Evolutionary conservation across 53 echinoderm and acorn worm species (phyloP).

Genomic region (Zoroaster sp.): DNA sequence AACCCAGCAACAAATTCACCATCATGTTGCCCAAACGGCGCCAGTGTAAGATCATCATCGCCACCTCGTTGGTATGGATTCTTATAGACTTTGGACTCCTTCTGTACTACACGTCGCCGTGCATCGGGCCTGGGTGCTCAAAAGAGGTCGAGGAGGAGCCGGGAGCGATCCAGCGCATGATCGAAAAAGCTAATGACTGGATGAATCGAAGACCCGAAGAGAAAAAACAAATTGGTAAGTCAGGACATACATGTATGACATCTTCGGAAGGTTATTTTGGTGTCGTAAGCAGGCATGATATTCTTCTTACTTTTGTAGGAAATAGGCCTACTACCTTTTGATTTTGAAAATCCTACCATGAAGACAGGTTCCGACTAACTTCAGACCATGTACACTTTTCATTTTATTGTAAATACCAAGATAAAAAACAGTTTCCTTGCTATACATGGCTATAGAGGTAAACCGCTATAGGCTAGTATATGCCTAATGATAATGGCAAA

Average conservation of each 20-base stretch:
- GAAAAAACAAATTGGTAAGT: slow-evolving; percentile 95
- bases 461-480: too few species aligned
- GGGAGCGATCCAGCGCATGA: slow-evolving; percentile 76
- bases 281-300: neutral
- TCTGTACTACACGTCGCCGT: slow-evolving; percentile 94
- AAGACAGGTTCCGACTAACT: too few species aligned
- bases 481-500: too few species aligned
- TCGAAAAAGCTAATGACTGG: slow-evolving; percentile 95
- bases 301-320: too few species aligned
- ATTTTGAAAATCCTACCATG: too few species aligned
- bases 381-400: too few species aligned
- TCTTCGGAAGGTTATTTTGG: neutral
- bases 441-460: too few species aligned
- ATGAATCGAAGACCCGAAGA: slow-evolving; percentile 89
- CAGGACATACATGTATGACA: neutral
- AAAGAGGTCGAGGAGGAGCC: slow-evolving; percentile 22
- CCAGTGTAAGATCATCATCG: slow-evolving; percentile 95
- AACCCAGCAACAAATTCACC: neutral
- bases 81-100: slow-evolving; percentile 83
- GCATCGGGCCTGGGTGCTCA: slow-evolving; percentile 81
- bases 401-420: too few species aligned
- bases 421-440: too few species aligned
- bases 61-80: slow-evolving; percentile 94
- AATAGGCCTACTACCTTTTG: too few species aligned
- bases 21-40: slow-evolving; percentile 87